phyloP scores from a whole-genome alignment of 2,888 invertebrate genomes.

The Drepanosiphum platanoidis region DNA sequence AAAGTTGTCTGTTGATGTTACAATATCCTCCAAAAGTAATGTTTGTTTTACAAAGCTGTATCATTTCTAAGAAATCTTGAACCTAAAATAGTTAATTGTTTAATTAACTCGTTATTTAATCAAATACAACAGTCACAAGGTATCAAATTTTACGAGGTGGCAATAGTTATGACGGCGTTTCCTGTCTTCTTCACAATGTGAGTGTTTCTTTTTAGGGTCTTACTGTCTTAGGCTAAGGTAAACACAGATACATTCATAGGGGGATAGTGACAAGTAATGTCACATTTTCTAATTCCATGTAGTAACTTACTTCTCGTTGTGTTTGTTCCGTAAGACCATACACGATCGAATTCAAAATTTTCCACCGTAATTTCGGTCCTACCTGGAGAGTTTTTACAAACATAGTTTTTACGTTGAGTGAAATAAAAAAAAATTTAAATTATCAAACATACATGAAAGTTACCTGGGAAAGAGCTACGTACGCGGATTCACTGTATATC shows the following conservation, averaged over 20 bases:
- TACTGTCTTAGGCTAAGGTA: too few relatives aligned
- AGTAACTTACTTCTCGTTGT: conserved; percentile 11
- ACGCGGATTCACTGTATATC: conserved; percentile 20
- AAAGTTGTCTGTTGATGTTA: conserved; percentile 31
- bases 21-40: conserved; percentile 43
- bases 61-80: conserved; percentile 41
- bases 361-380: conserved; percentile 28
- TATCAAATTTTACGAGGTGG: too few relatives aligned
- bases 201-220: too few relatives aligned
- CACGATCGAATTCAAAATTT: background rate
- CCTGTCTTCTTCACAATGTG: too few relatives aligned
- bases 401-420: background rate
- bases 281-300: too few relatives aligned
- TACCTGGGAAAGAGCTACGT: conserved; percentile 21
- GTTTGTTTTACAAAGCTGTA: conserved; percentile 12
- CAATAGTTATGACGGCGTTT: too few relatives aligned
- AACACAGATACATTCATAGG: too few relatives aligned
- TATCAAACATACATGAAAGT: background rate
- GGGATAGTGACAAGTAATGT: too few relatives aligned
- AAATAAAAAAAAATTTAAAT: background rate
- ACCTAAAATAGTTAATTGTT: conserved; percentile 18
- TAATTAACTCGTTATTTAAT: background rate
- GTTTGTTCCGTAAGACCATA: background rate
- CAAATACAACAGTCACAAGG: too few relatives aligned
- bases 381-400: background rate